Evolutionary conservation across 2,113 vertebrate genomes (phyloP), one percentile per base, ranked within the genome.

Genomic region (Pheucticus melanocephalus): DNA sequence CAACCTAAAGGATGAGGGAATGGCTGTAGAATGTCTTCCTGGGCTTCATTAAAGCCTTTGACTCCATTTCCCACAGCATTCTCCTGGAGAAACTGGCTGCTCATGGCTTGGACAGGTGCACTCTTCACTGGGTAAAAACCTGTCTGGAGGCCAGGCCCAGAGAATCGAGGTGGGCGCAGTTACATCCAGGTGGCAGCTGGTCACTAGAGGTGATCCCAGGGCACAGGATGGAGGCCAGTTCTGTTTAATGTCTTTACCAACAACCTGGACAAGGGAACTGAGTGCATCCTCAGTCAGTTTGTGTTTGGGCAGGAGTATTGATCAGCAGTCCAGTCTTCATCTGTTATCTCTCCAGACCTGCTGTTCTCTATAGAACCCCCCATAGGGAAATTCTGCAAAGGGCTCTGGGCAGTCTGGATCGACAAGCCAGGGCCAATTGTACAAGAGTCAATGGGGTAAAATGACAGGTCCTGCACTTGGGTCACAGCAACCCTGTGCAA

Each of bases 151-250:
- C 11, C 47, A 13, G 27, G 47, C 27, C 9, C 40, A 73, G 40
- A 45, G 59, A 33, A 25, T 16, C 0, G 0, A 4, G 9, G 31
- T 25, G 37, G 42, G 44, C 31, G 14, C 15, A 42, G 40, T 42
- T 12, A 66, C 15, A 28, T 33, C 12, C 45, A 60, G 40, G 0
- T 42, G 59, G 45, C 17, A n/a, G 15, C 30, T 13, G 21, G 21
- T 47, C 60, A 80, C n/a, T 3, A 54, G 11, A 33, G 35, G 18
- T 47, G 45, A 17, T 24, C 11, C 15, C n/a, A 47, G 40, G 24
- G 7, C 16, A 40, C 30, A 27, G 17, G 18, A 22, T 1, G 15
- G 14, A 16, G 19, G 25, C 21, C 59, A 68, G 18, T 28, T 66
- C n/a, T 60, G 6, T 54, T 68, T 24, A 53, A 33, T 28, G 22